Evolutionary conservation across 2,113 vertebrate species (phyloP).

Genomic region (Hiodon tergisus): DNA sequence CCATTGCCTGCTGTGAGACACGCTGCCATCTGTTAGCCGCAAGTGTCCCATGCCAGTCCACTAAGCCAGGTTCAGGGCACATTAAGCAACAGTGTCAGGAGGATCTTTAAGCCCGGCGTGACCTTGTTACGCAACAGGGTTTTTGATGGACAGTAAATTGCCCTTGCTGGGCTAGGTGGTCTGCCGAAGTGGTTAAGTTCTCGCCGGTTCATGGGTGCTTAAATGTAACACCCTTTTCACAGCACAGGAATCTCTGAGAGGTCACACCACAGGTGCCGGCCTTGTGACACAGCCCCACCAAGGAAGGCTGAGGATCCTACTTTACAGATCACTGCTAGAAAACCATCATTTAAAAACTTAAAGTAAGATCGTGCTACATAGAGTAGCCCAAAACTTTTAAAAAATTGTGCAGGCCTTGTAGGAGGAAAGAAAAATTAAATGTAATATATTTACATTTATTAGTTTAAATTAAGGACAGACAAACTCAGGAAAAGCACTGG

Average conservation of each 20-base stretch:
- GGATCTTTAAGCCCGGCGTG: constrained; percentile 27
- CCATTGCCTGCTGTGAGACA: background rate
- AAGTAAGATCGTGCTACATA: too few species aligned
- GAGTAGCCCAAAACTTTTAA: too few species aligned
- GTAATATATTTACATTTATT: too few species aligned
- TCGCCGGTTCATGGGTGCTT: constrained; percentile 17
- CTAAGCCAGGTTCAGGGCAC: background rate
- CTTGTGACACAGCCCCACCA: background rate
- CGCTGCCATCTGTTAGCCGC: background rate
- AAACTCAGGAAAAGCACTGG: background rate
- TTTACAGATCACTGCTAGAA: background rate
- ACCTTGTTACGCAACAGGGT: constrained; percentile 37
- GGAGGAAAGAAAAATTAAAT: too few species aligned
- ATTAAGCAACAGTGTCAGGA: constrained; percentile 29
- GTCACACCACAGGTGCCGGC: constrained; percentile 2
- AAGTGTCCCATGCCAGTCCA: background rate
- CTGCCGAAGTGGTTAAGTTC: constrained; percentile 27
- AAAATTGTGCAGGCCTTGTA: too few species aligned
- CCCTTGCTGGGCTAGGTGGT: constrained; percentile 13
- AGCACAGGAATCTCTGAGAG: constrained; percentile 3
- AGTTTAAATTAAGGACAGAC: too few species aligned
- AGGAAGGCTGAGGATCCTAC: background rate
- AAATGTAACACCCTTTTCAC: constrained; percentile 12
- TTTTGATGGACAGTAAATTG: constrained; percentile 22
- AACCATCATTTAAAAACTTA: background rate